Percentiles rank a stretch among this genome's conserved stretches.
Conservation (phyloP, 2,888 invertebrate genomes). For the Serrognathus titanus region DNA sequence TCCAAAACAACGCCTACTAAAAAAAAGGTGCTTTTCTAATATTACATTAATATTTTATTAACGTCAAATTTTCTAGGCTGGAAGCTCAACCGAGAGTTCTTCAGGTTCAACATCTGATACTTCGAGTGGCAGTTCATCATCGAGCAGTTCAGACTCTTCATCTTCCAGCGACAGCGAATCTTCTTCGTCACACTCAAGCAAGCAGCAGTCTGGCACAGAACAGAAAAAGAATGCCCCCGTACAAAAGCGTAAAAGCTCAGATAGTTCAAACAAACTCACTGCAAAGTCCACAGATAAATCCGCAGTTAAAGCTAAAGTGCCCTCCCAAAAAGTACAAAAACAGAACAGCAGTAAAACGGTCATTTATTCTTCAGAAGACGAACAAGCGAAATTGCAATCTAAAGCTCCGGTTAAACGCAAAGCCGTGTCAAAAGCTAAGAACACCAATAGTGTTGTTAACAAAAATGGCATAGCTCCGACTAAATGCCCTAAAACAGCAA, state of each 20-base stretch:
- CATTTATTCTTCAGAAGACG: constrained; percentile 20
- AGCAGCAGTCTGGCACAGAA: constrained; percentile 37
- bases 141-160: constrained; percentile 67
- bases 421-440: constrained; percentile 4
- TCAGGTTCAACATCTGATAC: constrained; percentile 67
- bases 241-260: constrained; percentile 40
- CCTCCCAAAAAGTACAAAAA: constrained; percentile 13
- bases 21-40: constrained; percentile 26
- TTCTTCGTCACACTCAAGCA: constrained; percentile 53
- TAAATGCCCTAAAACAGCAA: constrained; percentile 26
- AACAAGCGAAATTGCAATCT: constrained; percentile 26
- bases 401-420: constrained; percentile 9
- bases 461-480: constrained; percentile 12
- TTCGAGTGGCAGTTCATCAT: constrained; percentile 64
- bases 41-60: neutral
- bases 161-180: constrained; percentile 71
- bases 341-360: constrained; percentile 10
- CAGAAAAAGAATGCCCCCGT: constrained; percentile 40
- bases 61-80: constrained; percentile 3
- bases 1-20: constrained; percentile 26
- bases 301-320: constrained; percentile 26
- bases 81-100: constrained; percentile 56
- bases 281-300: constrained; percentile 26
- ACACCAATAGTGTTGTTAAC: neutral
- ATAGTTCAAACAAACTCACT: constrained; percentile 21